Evolutionary conservation across 2,888 invertebrate genomes (phyloP).

Genomic region (Mantis religiosa): DNA sequence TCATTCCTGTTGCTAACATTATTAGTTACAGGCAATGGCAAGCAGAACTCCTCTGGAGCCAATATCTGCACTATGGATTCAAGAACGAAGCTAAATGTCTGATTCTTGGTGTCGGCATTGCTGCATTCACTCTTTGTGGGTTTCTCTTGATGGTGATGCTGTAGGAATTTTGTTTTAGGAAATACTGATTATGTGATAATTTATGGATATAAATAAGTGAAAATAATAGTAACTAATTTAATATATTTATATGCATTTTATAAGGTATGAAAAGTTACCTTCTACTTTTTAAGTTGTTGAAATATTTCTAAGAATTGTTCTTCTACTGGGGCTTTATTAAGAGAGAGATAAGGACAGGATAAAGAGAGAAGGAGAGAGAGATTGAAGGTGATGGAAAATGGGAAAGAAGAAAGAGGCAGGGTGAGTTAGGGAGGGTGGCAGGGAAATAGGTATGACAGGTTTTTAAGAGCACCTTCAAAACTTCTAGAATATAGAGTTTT

Average conservation of each 20-base stretch:
- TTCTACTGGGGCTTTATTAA: too few species aligned
- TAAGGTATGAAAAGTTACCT: not conserved
- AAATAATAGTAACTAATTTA: not conserved
- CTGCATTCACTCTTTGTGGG: not conserved
- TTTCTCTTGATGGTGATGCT: not conserved
- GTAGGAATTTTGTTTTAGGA: not conserved
- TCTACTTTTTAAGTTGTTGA: too few species aligned
- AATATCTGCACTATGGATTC: slow-evolving; percentile 25
- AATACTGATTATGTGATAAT: not conserved
- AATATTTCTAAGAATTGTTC: too few species aligned
- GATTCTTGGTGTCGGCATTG: not conserved
- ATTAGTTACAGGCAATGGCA: not conserved
- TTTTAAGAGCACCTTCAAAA: too few species aligned
- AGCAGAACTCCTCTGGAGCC: slow-evolving; percentile 25
- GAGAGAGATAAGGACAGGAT: too few species aligned
- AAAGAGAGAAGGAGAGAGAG: too few species aligned
- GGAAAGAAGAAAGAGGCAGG: too few species aligned
- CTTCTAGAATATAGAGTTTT: too few species aligned
- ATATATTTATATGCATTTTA: not conserved
- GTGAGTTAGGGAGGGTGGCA: too few species aligned
- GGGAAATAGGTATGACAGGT: too few species aligned
- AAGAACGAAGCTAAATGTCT: not conserved
- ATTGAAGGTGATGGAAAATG: too few species aligned
- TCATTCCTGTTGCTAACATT: not conserved
- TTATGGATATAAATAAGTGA: not conserved